phyloP scores from a whole-genome alignment of 2,113 vertebrate genomes.

The Hemicordylus capensis region DNA sequence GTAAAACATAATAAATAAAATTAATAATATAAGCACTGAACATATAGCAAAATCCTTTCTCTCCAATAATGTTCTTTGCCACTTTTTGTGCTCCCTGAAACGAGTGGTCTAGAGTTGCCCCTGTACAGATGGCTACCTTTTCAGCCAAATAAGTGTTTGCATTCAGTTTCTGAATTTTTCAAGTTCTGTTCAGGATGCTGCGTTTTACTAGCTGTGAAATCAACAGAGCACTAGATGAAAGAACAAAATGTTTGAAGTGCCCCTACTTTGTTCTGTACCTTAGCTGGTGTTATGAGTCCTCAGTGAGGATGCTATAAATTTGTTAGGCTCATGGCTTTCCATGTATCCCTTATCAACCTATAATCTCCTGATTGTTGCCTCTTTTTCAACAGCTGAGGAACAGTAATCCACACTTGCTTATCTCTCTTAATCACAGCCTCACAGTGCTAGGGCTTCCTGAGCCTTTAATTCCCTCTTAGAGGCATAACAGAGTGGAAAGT shows the following conservation, averaged over 20 bases:
- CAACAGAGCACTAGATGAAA: neutral
- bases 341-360: slow-evolving; percentile 74
- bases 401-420: slow-evolving; percentile 81
- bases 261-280: slow-evolving; percentile 14
- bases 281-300: slow-evolving; percentile 36
- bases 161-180: neutral
- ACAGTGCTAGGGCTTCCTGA: slow-evolving; percentile 73
- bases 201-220: neutral
- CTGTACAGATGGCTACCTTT: too few species aligned
- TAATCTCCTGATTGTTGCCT: slow-evolving; percentile 81
- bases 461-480: slow-evolving; percentile 85
- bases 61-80: too few species aligned
- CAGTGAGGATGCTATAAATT: slow-evolving; percentile 60
- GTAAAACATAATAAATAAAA: too few species aligned
- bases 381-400: slow-evolving; percentile 80
- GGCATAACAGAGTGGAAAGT: slow-evolving; percentile 82
- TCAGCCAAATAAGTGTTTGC: neutral
- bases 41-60: too few species aligned
- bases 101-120: too few species aligned
- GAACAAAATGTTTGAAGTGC: neutral
- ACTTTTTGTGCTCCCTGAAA: too few species aligned
- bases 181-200: neutral
- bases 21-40: too few species aligned
- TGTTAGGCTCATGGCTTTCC: slow-evolving; percentile 72
- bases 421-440: slow-evolving; percentile 83